A percentile compares a stretch with the other conserved stretches of the same genome.
Evolutionary conservation across 2,113 vertebrate genomes (phyloP).

Genomic region (Hemibagrus wyckioides): DNA sequence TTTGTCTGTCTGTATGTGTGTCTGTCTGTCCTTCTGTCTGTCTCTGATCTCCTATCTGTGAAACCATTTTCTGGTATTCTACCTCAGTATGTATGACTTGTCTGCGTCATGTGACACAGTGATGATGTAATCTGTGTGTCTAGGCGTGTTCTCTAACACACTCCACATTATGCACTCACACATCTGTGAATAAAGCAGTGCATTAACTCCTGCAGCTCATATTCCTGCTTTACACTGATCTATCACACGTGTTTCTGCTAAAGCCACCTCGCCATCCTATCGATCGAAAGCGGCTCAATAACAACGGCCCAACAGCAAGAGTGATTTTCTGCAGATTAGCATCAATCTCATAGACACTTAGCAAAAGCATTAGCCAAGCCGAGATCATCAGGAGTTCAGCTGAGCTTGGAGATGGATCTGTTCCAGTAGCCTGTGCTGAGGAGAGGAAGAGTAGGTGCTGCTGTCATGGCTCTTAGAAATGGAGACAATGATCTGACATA

Average conservation of each 20-base stretch:
- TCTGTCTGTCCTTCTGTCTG: neutral
- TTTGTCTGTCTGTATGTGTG: neutral
- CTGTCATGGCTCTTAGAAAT: neutral
- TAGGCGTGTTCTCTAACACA: neutral
- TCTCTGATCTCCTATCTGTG: neutral
- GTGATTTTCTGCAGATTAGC: conserved; percentile 33
- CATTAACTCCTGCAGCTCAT: neutral
- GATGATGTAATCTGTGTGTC: neutral
- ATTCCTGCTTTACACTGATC: neutral
- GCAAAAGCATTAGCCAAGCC: conserved; percentile 20
- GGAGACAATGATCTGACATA: neutral
- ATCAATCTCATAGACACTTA: conserved; percentile 18
- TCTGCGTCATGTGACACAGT: neutral
- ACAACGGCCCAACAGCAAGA: neutral
- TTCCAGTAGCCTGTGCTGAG: neutral
- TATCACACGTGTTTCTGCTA: neutral
- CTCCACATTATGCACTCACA: neutral
- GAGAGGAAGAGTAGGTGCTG: neutral
- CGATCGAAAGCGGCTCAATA: conserved; percentile 17
- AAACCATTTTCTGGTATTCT: neutral
- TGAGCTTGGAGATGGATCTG: neutral
- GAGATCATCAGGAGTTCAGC: conserved; percentile 15
- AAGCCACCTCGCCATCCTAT: neutral
- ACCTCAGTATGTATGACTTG: neutral
- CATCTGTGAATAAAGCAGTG: neutral